Evolutionary conservation across 2,888 invertebrate genomes (phyloP).

Genomic region (Cryptocheilus praepositus): DNA sequence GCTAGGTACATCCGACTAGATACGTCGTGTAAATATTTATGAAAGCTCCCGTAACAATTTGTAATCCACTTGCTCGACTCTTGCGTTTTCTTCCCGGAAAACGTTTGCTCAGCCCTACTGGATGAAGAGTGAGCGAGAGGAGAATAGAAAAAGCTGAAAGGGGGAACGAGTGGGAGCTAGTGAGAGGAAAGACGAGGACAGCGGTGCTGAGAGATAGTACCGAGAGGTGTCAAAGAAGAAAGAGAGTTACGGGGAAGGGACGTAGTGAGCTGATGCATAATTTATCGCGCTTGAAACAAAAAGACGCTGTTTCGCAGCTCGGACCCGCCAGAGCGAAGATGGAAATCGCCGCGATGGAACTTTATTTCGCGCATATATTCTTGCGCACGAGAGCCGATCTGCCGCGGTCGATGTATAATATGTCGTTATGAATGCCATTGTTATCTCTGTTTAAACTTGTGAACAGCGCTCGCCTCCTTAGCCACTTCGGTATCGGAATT

Average conservation of each 20-base stretch:
- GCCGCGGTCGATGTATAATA: slow-evolving; percentile 2
- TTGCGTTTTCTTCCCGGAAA: slow-evolving; percentile 33
- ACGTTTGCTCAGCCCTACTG: slow-evolving; percentile 35
- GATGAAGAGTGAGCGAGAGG: slow-evolving; percentile 14
- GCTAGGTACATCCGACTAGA: slow-evolving; percentile 17
- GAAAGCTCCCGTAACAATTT: slow-evolving; percentile 53
- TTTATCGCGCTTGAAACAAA: slow-evolving; percentile 46
- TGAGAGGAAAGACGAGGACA: background rate
- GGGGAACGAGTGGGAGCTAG: no score
- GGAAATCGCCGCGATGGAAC: slow-evolving; percentile 39
- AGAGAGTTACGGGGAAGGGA: background rate
- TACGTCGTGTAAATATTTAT: slow-evolving; percentile 52
- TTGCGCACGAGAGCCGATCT: slow-evolving; percentile 22
- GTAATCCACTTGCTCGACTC: slow-evolving; percentile 50
- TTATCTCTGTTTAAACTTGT: no score
- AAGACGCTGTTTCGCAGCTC: slow-evolving; percentile 48
- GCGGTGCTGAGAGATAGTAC: background rate
- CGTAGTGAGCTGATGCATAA: slow-evolving; percentile 47
- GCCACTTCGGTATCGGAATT: no score
- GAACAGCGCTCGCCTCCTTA: no score
- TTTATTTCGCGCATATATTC: slow-evolving; percentile 43
- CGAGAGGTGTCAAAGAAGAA: no score
- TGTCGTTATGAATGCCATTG: background rate
- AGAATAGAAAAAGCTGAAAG: background rate
- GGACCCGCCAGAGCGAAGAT: slow-evolving; percentile 34